Conservation (phyloP, 64 coral and sea anemone species). For the Catalaphyllia jardinei region DNA sequence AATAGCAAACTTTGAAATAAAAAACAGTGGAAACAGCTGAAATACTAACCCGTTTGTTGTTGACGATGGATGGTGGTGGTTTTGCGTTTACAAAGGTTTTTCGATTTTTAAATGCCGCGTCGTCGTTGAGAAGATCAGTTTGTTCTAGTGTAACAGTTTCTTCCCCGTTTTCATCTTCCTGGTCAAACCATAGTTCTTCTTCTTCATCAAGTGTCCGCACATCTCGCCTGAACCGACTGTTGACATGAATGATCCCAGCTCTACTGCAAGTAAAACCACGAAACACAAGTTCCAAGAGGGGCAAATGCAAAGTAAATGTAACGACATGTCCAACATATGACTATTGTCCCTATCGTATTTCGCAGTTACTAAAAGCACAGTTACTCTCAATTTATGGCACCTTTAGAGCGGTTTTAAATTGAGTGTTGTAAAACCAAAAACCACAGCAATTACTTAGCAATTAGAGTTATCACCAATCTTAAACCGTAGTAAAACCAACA, state of each 20-base stretch:
- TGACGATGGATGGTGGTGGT: slow-evolving; percentile 44
- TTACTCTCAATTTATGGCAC: no score
- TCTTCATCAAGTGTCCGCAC: slow-evolving; percentile 90
- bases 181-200: slow-evolving; percentile 97
- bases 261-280: slow-evolving; percentile 12
- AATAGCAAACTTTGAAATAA: no score
- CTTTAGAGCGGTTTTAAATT: no score
- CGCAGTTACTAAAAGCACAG: no score
- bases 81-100: slow-evolving; percentile 65
- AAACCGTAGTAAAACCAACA: no score
- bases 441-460: no score
- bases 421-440: no score
- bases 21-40: no score
- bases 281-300: background rate
- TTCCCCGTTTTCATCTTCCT: slow-evolving; percentile 85
- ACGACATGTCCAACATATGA: no score
- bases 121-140: slow-evolving; percentile 53
- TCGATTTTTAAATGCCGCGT: slow-evolving; percentile 63
- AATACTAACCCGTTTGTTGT: slow-evolving; percentile 60
- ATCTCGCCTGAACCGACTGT: slow-evolving; percentile 90
- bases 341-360: no score
- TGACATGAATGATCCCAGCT: slow-evolving; percentile 95
- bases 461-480: no score
- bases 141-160: slow-evolving; percentile 66
- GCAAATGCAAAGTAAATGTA: background rate